Base-by-base conservation (phyloP, 53 echinoderm and acorn worm species). In the Zoroaster sp. region DNA sequence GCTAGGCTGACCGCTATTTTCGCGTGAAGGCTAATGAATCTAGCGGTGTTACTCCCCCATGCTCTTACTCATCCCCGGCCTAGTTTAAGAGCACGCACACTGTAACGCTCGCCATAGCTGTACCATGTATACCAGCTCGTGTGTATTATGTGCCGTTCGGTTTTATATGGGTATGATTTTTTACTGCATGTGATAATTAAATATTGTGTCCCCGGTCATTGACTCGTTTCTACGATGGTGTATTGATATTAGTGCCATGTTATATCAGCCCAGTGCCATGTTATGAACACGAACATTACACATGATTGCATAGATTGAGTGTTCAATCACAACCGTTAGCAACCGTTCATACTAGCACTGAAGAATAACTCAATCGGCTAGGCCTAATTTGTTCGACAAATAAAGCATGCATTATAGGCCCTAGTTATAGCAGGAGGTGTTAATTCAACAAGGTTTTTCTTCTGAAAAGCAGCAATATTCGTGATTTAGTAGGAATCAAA, bases 1-100 rank as follows among this genome's bases (percentile, higher is more conserved):
- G 1, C 55, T 59, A 28, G 20, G 70, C 85, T 85, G 71, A 85
- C 85, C 85, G 71, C 85, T 85, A 77, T 79, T 15, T 85, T 82
- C 42, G 8, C 14, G 42, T 74, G 82, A 41, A 67, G 83, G 85
- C 85, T 70, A 35, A 69, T 85, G 71, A 17, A 71, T 85, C 47
- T 32, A 69, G n/a, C 51, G 85, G 49, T 35, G 49, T 18, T 70
- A 85, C 85, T 85, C 85, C 85, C 85, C n/a, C 31, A 37, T 43
- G 13, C 28, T 30, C 77, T 47, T 4, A 25, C 8, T 59, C 11
- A 59, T 59, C 63, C 21, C 25, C 63, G 63, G 28, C 63, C 63
- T 59, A 59, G 63, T 59, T 59, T 25, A 28, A 59, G 11, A 25
- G 63, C 63, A 25, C 7, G 8, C 53, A 1, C 6, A 13, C 55